Conservation (phyloP, 2,797 vertebrate species). For the Rhinatrema bivittatum region DNA sequence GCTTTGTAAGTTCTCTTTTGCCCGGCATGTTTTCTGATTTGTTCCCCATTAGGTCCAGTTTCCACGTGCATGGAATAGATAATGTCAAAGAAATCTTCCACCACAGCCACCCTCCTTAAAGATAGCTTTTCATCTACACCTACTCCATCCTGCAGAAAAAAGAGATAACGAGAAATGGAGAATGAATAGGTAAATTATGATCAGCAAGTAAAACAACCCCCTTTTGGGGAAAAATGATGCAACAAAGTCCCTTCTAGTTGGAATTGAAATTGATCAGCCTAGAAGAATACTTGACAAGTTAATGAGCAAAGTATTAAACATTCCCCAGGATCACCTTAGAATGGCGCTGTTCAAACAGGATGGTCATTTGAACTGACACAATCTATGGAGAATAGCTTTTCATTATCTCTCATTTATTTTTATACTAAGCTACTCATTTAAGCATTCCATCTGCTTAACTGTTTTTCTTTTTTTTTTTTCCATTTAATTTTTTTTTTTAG, state of each 20-base stretch:
- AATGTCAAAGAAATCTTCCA: slow-evolving; percentile 78
- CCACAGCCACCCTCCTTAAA: slow-evolving; percentile 66
- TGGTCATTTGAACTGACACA: too few relatives aligned
- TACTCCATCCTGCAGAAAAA: slow-evolving; percentile 57
- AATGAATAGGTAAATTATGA: slow-evolving; percentile 13
- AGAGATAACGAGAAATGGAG: slow-evolving; percentile 15
- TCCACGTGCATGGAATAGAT: slow-evolving; percentile 80
- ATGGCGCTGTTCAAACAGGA: too few relatives aligned
- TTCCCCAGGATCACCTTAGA: too few relatives aligned
- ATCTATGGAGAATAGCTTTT: too few relatives aligned
- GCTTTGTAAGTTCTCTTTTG: slow-evolving; percentile 78
- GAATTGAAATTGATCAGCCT: slow-evolving; percentile 6
- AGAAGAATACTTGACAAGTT: neutral
- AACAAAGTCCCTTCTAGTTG: slow-evolving; percentile 13
- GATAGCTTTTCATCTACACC: slow-evolving; percentile 72
- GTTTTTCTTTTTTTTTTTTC: too few relatives aligned
- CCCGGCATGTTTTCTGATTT: slow-evolving; percentile 73
- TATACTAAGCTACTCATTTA: too few relatives aligned
- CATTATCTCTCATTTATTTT: too few relatives aligned
- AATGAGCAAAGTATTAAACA: neutral
- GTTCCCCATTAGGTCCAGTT: slow-evolving; percentile 72
- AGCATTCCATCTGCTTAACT: too few relatives aligned
- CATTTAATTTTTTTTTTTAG: too few relatives aligned
- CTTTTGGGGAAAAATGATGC: neutral
- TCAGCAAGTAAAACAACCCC: neutral